Conservation (phyloP, 1,140 invertebrate species). For the Kradibia gibbosae region DNA sequence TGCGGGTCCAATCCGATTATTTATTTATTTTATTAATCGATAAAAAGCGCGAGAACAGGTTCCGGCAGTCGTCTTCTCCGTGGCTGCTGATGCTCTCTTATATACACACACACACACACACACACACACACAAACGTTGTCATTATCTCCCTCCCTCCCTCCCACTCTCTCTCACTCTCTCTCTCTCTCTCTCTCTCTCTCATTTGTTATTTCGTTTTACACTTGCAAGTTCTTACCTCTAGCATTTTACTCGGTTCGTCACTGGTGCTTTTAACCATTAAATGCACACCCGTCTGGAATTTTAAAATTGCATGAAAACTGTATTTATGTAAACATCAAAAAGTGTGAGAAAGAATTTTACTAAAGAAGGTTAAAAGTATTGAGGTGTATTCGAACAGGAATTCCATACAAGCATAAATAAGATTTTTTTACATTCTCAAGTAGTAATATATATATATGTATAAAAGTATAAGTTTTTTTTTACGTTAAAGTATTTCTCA, state of each 20-base stretch:
- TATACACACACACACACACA: not conserved
- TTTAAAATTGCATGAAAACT: not conserved
- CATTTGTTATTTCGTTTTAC: not conserved
- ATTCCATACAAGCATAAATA: no score
- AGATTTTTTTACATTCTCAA: no score
- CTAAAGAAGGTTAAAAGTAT: not conserved
- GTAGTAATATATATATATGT: no score
- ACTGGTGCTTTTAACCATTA: constrained; percentile 17
- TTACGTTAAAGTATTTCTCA: no score
- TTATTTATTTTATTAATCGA: constrained; percentile 69
- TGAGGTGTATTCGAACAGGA: not conserved
- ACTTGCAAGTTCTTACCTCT: constrained; percentile 1
- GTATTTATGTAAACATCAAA: not conserved
- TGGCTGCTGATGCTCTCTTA: not conserved
- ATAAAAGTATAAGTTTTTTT: no score
- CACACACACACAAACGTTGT: not conserved
- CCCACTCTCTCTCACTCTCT: not conserved
- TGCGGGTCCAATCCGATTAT: constrained; percentile 64
- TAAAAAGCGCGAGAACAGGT: constrained; percentile 65
- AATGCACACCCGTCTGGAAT: not conserved
- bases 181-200: not conserved
- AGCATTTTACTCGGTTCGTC: constrained; percentile 17
- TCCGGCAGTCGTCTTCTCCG: constrained; percentile 54
- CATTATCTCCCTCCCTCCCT: not conserved
- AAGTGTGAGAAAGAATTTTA: not conserved